phyloP scores from a whole-genome alignment of 2,113 vertebrate species.

The Pseudorasbora parva region DNA sequence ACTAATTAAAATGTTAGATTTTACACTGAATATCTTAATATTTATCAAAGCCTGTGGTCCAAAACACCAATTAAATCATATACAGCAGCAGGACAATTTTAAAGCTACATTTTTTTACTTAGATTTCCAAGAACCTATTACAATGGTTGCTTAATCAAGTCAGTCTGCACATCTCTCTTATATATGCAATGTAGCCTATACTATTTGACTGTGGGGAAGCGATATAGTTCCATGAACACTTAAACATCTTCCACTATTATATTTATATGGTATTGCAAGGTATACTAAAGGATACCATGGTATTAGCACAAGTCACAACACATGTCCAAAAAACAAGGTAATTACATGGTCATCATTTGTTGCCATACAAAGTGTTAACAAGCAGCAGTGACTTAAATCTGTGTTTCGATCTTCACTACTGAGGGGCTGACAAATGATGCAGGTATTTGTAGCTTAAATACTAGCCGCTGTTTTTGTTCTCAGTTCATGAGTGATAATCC shows the following conservation, averaged over 20 bases:
- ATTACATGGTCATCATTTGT: not conserved
- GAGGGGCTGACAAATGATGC: not conserved
- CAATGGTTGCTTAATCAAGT: not conserved
- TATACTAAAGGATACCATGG: not conserved
- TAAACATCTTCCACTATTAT: not conserved
- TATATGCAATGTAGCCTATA: too few relatives aligned
- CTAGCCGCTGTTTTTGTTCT: not conserved
- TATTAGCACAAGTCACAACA: not conserved
- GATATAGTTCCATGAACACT: not conserved
- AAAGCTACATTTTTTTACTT: not conserved
- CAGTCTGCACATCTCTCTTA: not conserved
- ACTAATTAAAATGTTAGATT: slow-evolving; percentile 1
- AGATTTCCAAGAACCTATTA: not conserved
- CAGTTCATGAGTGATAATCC: not conserved
- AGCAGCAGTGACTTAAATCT: not conserved
- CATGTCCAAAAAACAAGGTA: not conserved
- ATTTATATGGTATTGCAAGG: not conserved
- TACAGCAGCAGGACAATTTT: not conserved
- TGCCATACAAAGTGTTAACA: not conserved
- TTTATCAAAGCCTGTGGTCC: not conserved
- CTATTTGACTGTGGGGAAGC: not conserved
- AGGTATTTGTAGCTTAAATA: not conserved
- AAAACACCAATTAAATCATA: not conserved
- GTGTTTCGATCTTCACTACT: too few relatives aligned
- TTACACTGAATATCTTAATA: not conserved